Conservation (phyloP, 2,113 vertebrate species). For the Nesogale talazaci region DNA sequence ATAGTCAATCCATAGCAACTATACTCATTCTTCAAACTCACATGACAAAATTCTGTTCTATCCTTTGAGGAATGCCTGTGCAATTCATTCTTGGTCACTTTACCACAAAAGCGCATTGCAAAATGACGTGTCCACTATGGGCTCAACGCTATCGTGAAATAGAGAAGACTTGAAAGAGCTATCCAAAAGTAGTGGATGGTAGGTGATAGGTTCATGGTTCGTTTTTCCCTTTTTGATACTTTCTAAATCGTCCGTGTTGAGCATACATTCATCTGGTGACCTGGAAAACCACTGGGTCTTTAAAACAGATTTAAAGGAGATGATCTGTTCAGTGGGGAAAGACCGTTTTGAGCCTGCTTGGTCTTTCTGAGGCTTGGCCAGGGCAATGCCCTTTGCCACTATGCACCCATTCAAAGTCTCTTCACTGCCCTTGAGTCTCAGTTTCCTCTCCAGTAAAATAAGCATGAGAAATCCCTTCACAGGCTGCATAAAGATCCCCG, state of each 20-base stretch:
- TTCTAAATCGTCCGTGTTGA: background rate
- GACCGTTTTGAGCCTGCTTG: background rate
- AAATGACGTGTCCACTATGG: background rate
- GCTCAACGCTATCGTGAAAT: slow-evolving; percentile 5
- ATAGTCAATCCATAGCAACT: background rate
- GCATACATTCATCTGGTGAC: background rate
- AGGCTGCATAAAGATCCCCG: background rate
- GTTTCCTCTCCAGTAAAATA: background rate
- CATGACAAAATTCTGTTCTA: slow-evolving; percentile 3
- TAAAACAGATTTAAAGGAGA: background rate
- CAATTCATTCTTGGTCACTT: slow-evolving; percentile 32
- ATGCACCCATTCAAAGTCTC: background rate
- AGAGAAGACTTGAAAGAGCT: background rate
- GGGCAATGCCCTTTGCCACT: background rate
- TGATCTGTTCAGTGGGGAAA: background rate
- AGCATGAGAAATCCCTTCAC: background rate
- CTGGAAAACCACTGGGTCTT: background rate
- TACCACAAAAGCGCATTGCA: background rate
- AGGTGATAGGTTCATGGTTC: background rate
- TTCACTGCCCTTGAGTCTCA: background rate
- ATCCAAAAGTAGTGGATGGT: background rate
- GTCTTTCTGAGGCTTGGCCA: background rate
- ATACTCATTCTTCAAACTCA: background rate
- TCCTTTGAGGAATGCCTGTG: background rate
- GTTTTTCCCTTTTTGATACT: background rate